Base-by-base conservation (phyloP, 2,113 vertebrate genomes). In the Pipra filicauda region DNA sequence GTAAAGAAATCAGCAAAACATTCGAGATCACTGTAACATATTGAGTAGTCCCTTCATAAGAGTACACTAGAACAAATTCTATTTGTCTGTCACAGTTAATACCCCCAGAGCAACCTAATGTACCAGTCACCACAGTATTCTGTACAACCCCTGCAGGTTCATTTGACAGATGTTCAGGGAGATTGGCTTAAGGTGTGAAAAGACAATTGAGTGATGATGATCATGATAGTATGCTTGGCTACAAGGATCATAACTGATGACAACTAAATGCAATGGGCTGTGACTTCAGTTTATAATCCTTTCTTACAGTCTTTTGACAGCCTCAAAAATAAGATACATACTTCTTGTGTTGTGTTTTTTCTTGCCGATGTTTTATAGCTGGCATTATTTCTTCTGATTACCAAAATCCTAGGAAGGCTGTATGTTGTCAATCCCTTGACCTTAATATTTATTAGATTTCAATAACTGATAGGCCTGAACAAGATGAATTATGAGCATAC, bases 1-100 rank as follows among this genome's bases (percentile, higher is more conserved):
- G 51, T 26, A 85, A 72, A 64, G 33, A 55, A 91, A 61, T 2
- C 2, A 59, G 11, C 9, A 70, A 88, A 91, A 64, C 31, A 15
- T 74, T 75, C 13, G 30, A 62, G 37, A 51, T 61, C 51, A 51
- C 28, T 31, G 15, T 52, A 69, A 26, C 9, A 35, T 54, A 58
- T 27, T 67, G 69, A 95, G 49, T 41, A 77, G 16, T 59, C 5
- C 27, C 31, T 91, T 93, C 27, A 22, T 2, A 58, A n/a, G 18
- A 85, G 55, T 87, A 66, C 18, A 55, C 89, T 82, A 87, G 17
- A 92, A 76, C 37, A 86, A 93, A 88, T 89, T 92, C 31, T 90
- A 5, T 58, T 44, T 80, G 20, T 86, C 55, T 0, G 6, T 75
- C 48, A 86, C 41, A 79, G 79, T 62, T 92, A 74, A 89, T 76